Conservation (phyloP, 2,113 vertebrate species). For the Labrus mixtus region DNA sequence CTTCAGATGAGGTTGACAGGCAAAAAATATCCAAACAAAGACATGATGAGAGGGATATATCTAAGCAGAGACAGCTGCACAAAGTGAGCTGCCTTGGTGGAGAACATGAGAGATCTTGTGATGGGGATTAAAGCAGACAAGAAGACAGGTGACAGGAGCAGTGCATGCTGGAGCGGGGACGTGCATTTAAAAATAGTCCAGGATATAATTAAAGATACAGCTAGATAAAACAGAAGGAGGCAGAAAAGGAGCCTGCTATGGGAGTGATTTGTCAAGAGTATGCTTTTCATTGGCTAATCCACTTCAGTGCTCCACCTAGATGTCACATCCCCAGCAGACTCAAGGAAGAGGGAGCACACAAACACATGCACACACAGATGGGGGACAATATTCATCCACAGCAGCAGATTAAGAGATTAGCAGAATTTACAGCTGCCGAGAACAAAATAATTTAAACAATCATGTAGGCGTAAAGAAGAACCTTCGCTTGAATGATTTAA, state of each 20-base stretch:
- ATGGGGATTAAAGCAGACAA: slow-evolving; percentile 59
- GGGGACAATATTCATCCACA: neutral
- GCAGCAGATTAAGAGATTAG: slow-evolving; percentile 8
- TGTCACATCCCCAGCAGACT: slow-evolving; percentile 67
- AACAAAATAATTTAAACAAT: neutral
- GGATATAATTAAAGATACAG: slow-evolving; percentile 70
- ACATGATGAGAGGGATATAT: slow-evolving; percentile 5
- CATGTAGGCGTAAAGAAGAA: neutral
- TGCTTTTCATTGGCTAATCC: slow-evolving; percentile 63
- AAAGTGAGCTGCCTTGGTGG: slow-evolving; percentile 17
- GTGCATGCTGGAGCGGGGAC: slow-evolving; percentile 4
- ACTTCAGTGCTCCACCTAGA: slow-evolving; percentile 50
- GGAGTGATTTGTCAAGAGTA: slow-evolving; percentile 37
- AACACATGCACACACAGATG: neutral
- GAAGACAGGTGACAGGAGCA: slow-evolving; percentile 52
- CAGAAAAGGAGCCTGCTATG: slow-evolving; percentile 1
- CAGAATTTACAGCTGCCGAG: neutral
- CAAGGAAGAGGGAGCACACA: neutral
- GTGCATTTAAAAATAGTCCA: slow-evolving; percentile 70
- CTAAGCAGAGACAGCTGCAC: slow-evolving; percentile 22
- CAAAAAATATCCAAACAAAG: slow-evolving; percentile 31
- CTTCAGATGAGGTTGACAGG: slow-evolving; percentile 33
- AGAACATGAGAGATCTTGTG: slow-evolving; percentile 36
- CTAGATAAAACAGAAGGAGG: slow-evolving; percentile 26
- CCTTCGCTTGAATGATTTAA: neutral